Base-by-base conservation (phyloP, 2,797 vertebrate species). In the Sphenopsis melanotis region DNA sequence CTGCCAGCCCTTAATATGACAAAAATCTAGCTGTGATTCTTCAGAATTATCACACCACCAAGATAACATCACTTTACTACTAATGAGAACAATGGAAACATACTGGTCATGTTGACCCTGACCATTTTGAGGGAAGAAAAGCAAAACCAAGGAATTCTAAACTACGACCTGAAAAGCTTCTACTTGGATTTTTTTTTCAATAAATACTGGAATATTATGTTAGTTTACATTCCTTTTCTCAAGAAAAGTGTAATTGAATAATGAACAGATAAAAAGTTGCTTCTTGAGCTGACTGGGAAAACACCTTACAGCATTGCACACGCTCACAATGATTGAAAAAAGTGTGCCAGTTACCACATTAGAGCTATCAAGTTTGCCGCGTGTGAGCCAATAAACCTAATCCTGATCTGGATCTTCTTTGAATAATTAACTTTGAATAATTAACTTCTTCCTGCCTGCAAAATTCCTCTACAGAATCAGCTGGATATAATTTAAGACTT, bases 401-500 rank as follows among this genome's bases (percentile, higher is more conserved):
- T 47, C 20, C 72, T 92, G 66, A 80, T 52, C 34, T 63, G 47
- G 22, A 92, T 84, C 52, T n/a, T n/a, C n/a, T n/a, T n/a, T n/a
- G n/a, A n/a, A n/a, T n/a, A n/a, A n/a, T n/a, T 55, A 87, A 77
- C 8, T 81, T 57, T 82, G 50, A 50, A 71, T 72, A 89, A 93
- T 74, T 92, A 92, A 95, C 49, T 83, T 90, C 37, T 81, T 93
- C 80, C 88, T 90, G 61, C 42, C 69, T 81, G 46, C 53, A 89
- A 96, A 95, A 89, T 90, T 6, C 46, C 63, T 75, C 37, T 61
- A 24, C 36, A 70, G 34, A 92, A 82, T 89, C 63, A 90, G 36
- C 46, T 91, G 72, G 76, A 71, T 68, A 55, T 50, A 69, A 86
- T 89, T 86, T 66, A 76, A 89, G 21, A 69, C 47, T 93, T 88